These are phyloP conservation scores for Apteryx mantelli DNA, from an alignment of 2,113 vertebrate genomes.

Conservation along the genomic window DNA sequence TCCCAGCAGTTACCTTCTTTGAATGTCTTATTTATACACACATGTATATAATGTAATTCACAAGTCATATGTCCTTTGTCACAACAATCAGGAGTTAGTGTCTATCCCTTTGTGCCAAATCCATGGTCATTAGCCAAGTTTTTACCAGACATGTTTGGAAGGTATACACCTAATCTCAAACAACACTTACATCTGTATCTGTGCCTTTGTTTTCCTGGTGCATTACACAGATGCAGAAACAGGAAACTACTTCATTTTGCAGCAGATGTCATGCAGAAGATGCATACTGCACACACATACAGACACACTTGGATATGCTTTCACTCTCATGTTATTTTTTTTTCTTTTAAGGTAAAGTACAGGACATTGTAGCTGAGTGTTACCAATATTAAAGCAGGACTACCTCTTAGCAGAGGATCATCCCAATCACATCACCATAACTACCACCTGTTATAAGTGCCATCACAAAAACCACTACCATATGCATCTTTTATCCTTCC, in stretches of 20 bases:
- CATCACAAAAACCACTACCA: neutral
- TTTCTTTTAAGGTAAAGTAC: neutral
- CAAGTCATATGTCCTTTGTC: neutral
- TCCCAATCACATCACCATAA: rapidly evolving
- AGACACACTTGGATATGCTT: neutral
- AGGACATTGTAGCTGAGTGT: neutral
- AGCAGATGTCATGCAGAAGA: neutral
- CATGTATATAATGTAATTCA: neutral
- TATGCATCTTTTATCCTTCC: neutral
- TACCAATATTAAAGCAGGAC: neutral
- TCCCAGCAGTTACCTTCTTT: neutral
- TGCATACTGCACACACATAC: neutral
- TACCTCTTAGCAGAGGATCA: neutral
- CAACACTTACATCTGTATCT: neutral
- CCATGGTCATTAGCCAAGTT: neutral
- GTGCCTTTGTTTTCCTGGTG: neutral
- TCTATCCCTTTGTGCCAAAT: neutral
- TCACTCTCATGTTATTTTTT: neutral
- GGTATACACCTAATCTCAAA: neutral
- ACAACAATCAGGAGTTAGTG: neutral
- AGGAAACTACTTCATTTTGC: neutral
- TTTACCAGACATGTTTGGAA: neutral
- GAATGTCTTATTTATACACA: neutral
- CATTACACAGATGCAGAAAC: neutral
- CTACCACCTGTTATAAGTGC: neutral